Conservation (phyloP, 2,113 vertebrate species). For the Ochotona princeps region DNA sequence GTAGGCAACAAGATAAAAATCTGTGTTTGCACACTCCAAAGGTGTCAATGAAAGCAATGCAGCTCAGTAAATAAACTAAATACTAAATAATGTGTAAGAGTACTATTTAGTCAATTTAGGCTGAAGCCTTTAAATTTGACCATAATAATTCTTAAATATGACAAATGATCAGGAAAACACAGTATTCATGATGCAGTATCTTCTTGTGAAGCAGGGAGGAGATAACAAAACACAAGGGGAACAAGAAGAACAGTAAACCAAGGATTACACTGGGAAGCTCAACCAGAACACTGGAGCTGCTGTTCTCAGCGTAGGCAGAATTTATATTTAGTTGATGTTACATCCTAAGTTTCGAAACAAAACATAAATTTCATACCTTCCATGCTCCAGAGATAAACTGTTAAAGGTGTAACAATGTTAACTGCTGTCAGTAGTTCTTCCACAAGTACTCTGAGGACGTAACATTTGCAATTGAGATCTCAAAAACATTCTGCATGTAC, state of each 20-base stretch:
- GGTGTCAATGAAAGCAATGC: constrained; percentile 66
- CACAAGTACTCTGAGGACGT: constrained; percentile 19
- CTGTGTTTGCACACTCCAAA: constrained; percentile 67
- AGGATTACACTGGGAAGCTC: neutral
- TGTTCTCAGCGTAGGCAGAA: neutral
- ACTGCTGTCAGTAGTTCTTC: neutral
- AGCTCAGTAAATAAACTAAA: constrained; percentile 12
- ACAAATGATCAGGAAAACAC: neutral
- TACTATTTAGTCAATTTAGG: constrained; percentile 7
- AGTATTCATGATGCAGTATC: neutral
- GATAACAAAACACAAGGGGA: neutral
- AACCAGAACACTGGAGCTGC: constrained; percentile 13
- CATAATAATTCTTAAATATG: constrained; percentile 36
- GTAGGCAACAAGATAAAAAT: constrained; percentile 77
- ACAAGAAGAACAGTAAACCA: neutral
- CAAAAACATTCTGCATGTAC: neutral
- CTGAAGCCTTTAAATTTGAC: neutral
- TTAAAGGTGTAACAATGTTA: constrained; percentile 38
- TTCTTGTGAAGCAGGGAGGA: neutral
- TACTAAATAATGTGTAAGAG: constrained; percentile 35
- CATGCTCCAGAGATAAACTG: neutral
- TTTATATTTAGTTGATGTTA: constrained; percentile 22
- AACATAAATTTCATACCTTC: constrained; percentile 1
- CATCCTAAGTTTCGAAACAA: constrained; percentile 25
- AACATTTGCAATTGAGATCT: constrained; percentile 8